These are phyloP conservation scores for Apotomis turbidana DNA, from an alignment of 2,888 invertebrate species.

Conservation along the genomic window DNA sequence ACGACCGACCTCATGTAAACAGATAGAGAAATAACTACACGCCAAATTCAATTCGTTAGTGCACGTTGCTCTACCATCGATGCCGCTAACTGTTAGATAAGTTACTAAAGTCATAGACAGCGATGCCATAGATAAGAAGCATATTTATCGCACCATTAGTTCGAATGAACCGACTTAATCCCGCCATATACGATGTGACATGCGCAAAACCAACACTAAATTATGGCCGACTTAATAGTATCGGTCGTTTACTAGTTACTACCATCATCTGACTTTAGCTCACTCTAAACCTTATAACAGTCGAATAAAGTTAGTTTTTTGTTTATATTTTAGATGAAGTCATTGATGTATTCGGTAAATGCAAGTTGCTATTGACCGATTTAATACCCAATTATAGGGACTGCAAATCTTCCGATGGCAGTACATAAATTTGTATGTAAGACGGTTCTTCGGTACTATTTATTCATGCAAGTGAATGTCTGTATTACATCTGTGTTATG, in stretches of 20 bases:
- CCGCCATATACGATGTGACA: constrained; percentile 35
- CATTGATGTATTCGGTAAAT: constrained; percentile 39
- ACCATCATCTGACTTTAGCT: background rate
- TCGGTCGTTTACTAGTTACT: constrained; percentile 16
- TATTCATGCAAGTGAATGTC: background rate
- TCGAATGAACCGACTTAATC: constrained; percentile 35
- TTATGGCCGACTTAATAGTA: constrained; percentile 16
- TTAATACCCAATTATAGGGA: constrained; percentile 55
- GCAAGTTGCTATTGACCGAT: constrained; percentile 46
- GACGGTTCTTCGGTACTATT: background rate
- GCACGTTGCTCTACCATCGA: background rate
- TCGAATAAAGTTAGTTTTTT: constrained; percentile 31
- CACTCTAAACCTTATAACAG: constrained; percentile 4
- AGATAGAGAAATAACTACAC: no score
- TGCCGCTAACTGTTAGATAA: background rate
- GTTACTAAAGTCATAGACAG: background rate
- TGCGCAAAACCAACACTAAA: constrained; percentile 32
- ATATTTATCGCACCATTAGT: constrained; percentile 41
- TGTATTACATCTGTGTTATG: background rate
- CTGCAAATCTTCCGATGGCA: constrained; percentile 45
- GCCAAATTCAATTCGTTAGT: no score
- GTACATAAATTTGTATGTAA: constrained; percentile 44
- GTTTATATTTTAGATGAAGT: constrained; percentile 43
- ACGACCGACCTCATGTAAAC: no score
- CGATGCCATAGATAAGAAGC: constrained; percentile 24